phyloP scores from a whole-genome alignment of 2,888 invertebrate genomes.

The Drosophila hamatofila region DNA sequence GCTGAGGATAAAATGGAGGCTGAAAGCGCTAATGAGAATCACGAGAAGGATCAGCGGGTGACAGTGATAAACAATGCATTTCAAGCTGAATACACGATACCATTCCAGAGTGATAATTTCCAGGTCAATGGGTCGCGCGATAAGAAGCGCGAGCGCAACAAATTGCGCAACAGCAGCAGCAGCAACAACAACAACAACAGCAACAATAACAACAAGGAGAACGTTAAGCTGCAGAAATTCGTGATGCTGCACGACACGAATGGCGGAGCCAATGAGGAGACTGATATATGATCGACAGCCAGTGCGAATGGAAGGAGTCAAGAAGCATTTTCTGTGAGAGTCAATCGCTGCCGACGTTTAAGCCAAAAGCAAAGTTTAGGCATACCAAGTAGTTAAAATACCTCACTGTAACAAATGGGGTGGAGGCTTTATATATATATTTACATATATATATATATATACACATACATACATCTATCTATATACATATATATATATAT shows the following conservation, averaged over 20 bases:
- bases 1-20: conserved; percentile 7
- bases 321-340: conserved; percentile 52
- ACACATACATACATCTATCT: background rate
- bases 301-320: conserved; percentile 31
- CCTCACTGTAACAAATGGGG: conserved; percentile 68
- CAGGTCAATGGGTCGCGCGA: conserved; percentile 61
- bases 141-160: conserved; percentile 58
- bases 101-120: conserved; percentile 81
- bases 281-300: conserved; percentile 78
- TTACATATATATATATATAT: conserved; percentile 2
- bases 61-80: conserved; percentile 56
- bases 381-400: conserved; percentile 58
- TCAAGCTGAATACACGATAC: conserved; percentile 62
- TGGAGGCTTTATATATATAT: conserved; percentile 61
- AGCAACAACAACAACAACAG: conserved; percentile 55
- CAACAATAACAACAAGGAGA: conserved; percentile 63
- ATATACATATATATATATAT: background rate
- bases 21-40: conserved; percentile 22
- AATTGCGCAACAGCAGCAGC: conserved; percentile 38
- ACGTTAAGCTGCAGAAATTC: conserved; percentile 76
- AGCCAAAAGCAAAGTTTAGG: conserved; percentile 70
- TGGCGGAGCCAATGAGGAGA: conserved; percentile 82
- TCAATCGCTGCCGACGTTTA: conserved; percentile 51
- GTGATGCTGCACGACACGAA: conserved; percentile 69
- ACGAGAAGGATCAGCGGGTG: conserved; percentile 31